Percentiles rank a stretch among this genome's conserved stretches.
Conservation (phyloP, 2,113 vertebrate genomes). For the Tragelaphus buxtoni region DNA sequence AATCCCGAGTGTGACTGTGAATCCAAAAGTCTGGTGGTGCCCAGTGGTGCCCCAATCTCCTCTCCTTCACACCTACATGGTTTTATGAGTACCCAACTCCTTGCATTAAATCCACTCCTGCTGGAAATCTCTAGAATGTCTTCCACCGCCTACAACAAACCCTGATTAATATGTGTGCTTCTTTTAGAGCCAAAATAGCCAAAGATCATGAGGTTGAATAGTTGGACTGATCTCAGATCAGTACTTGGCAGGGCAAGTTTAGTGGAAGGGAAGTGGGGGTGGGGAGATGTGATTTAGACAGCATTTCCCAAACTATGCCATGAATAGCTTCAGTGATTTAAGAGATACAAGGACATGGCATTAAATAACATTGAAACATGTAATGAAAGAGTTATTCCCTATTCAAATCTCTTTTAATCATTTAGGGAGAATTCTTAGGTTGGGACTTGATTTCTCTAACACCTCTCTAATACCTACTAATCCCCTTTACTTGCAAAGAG, state of each 20-base stretch:
- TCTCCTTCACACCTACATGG: neutral
- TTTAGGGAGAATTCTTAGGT: neutral
- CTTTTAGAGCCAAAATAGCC: neutral
- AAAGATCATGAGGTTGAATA: neutral
- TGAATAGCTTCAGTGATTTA: neutral
- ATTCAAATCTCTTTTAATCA: neutral
- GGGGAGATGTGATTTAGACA: neutral
- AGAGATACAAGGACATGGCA: neutral
- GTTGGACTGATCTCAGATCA: neutral
- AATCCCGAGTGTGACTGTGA: neutral
- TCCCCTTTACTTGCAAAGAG: slow-evolving; percentile 12
- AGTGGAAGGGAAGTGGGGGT: neutral
- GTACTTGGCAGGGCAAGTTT: neutral
- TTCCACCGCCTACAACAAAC: neutral
- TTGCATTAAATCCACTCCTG: neutral
- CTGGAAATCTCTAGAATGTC: neutral
- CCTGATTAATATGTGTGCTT: neutral
- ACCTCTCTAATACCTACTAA: neutral
- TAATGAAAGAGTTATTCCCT: neutral
- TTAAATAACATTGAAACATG: slow-evolving; percentile 1
- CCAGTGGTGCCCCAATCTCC: neutral
- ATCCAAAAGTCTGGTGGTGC: neutral
- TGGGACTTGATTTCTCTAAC: neutral
- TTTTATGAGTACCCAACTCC: neutral
- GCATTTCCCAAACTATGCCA: neutral